Conservation (phyloP, 1,140 invertebrate genomes). For the Eulimnadia texana region DNA sequence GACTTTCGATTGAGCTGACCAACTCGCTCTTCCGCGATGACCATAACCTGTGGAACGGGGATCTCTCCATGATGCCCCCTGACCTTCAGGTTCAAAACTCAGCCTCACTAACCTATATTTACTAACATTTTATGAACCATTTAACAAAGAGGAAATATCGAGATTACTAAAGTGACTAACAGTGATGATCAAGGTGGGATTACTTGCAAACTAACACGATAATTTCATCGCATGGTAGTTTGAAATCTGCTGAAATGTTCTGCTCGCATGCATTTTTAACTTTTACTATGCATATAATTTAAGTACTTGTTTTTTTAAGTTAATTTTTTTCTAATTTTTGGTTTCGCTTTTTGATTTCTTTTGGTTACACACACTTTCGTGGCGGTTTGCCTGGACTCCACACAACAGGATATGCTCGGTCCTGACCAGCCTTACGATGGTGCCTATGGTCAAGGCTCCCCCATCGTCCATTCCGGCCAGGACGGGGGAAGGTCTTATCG, state of each 20-base stretch:
- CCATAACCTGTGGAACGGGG: conserved; percentile 60
- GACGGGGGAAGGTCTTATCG: conserved; percentile 51
- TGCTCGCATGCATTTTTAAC: too few species aligned
- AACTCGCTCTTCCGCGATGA: conserved; percentile 82
- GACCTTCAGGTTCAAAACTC: conserved; percentile 86
- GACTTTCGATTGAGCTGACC: conserved; percentile 86
- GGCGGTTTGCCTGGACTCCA: too few species aligned
- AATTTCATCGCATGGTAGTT: too few species aligned
- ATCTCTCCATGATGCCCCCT: conserved; percentile 57
- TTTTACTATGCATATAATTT: too few species aligned
- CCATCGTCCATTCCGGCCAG: conserved; percentile 61
- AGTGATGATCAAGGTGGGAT: too few species aligned
- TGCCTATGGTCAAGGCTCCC: conserved; percentile 63
- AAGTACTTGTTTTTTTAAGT: conserved; percentile 6
- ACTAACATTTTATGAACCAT: too few species aligned
- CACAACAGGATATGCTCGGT: conserved; percentile 73
- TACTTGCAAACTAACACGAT: too few species aligned
- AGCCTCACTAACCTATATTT: too few species aligned
- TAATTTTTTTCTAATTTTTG: not conserved
- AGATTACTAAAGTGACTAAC: too few species aligned
- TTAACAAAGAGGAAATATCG: too few species aligned
- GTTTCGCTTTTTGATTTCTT: too few species aligned
- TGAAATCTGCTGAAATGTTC: too few species aligned
- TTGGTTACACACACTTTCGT: conserved; percentile 15
- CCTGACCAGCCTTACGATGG: conserved; percentile 77